Evolutionary conservation across 2,113 vertebrate species (phyloP).

Genomic region (Mormyrus iriodes): DNA sequence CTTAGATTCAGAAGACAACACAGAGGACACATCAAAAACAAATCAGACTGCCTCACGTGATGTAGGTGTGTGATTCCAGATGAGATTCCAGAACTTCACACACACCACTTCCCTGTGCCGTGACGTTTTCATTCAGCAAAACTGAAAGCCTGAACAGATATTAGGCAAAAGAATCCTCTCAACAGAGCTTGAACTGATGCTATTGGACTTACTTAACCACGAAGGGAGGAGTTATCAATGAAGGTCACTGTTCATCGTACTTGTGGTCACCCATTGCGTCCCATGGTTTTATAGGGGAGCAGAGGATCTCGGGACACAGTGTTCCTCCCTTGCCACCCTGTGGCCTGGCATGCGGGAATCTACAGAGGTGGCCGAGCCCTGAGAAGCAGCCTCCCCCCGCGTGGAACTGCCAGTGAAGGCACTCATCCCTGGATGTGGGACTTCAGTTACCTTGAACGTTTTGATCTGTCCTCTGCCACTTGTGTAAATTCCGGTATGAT

Average conservation of each 20-base stretch:
- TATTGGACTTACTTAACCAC: background rate
- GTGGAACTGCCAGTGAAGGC: background rate
- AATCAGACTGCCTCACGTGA: background rate
- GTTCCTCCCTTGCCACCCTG: background rate
- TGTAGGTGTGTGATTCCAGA: background rate
- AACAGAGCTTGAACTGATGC: background rate
- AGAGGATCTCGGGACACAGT: background rate
- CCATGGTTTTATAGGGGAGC: background rate
- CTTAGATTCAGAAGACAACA: slow-evolving; percentile 40
- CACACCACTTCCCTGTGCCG: background rate
- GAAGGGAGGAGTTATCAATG: background rate
- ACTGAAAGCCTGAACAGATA: background rate
- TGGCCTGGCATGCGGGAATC: background rate
- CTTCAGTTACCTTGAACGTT: background rate
- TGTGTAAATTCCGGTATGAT: background rate
- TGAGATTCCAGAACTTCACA: background rate
- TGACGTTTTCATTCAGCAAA: background rate
- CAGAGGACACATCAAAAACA: slow-evolving; percentile 45
- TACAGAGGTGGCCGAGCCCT: background rate
- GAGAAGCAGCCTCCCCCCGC: background rate
- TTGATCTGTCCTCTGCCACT: background rate
- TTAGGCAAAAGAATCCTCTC: background rate
- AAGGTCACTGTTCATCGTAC: background rate
- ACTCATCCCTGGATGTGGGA: background rate
- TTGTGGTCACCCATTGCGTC: background rate